Evolutionary conservation across 2,797 vertebrate genomes (phyloP), one percentile per base, ranked within the genome.

Genomic region (Calcarius lapponicus): DNA sequence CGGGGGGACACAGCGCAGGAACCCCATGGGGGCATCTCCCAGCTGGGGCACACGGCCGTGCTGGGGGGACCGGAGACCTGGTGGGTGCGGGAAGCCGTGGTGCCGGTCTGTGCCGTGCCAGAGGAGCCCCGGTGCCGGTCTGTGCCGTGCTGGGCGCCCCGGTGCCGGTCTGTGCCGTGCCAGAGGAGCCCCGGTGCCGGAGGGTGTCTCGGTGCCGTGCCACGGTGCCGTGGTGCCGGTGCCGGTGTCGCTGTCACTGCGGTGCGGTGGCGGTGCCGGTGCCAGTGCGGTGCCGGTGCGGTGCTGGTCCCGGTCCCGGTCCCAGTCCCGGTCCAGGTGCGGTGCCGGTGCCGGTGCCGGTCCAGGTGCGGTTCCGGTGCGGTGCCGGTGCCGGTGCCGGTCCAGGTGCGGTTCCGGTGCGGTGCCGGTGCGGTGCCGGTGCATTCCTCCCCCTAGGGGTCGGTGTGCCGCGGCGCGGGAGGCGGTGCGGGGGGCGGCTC

Each of bases 401-500:
- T 32, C 17, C 56, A 13, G 43, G 62, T 51, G 64, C 24, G 22
- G 43, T 28, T 17, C 28, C 47, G 42, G 17, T 42, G 42, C 42
- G 24, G 48, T 28, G 25, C 36, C 25, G 26, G 75, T 71, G 71
- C 82, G 66, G 74, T 73, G 72, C 53, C 88, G 72, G 88, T 89
- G 86, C 89, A 92, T 94, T 95, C 94, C 94, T 92, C 80, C 94
- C 92, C 86, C 83, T 90, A 92, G 92, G 90, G 94, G 92, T 74
- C 90, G 90, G 90, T 90, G 80, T 88, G 80, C 65, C 42, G 82
- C 74, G 70, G 92, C 11, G 76, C 66, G 81, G 86, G 71, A 16
- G 91, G 85, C 47, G 88, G 79, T 45, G 85, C 88, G 62, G 74
- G 42, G 65, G 84, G 65, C 73, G 84, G 83, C 84, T 47, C 84